Conservation (phyloP, 2,113 vertebrate genomes). For the Triplophysa rosa region DNA sequence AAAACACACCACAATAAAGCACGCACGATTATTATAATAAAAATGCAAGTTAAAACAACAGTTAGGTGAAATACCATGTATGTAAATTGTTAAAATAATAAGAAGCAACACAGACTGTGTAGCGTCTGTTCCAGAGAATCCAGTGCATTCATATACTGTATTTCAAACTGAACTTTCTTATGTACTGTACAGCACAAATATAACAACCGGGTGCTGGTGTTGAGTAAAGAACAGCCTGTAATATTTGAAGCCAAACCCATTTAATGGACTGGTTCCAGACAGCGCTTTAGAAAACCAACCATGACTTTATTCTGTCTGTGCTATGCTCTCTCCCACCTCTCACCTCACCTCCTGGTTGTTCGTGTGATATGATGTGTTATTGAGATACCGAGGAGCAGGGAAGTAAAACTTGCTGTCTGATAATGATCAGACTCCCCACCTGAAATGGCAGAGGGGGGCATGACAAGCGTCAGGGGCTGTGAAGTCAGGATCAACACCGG, state of each 20-base stretch:
- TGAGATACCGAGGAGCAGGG: constrained; percentile 33
- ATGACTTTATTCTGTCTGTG: constrained; percentile 43
- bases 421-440: constrained; percentile 52
- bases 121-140: constrained; percentile 13
- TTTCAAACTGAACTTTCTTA: constrained; percentile 3
- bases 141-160: background rate
- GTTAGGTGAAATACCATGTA: background rate
- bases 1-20: no score
- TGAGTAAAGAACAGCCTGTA: constrained; percentile 34
- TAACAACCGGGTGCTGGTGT: constrained; percentile 40
- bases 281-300: constrained; percentile 48
- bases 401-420: constrained; percentile 44
- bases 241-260: constrained; percentile 46
- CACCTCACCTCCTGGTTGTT: background rate
- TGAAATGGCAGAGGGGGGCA: constrained; percentile 17
- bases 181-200: constrained; percentile 28
- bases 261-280: constrained; percentile 46
- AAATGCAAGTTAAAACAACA: no score
- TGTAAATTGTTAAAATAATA: background rate
- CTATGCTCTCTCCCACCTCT: constrained; percentile 27
- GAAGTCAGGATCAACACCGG: constrained; percentile 29
- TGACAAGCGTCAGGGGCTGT: constrained; percentile 20
- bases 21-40: no score
- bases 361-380: constrained; percentile 40
- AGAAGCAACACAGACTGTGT: background rate